A percentile compares a stretch with the other conserved stretches of the same genome.
Conservation (phyloP, 2,797 vertebrate genomes). For the Etheostoma perlongum region DNA sequence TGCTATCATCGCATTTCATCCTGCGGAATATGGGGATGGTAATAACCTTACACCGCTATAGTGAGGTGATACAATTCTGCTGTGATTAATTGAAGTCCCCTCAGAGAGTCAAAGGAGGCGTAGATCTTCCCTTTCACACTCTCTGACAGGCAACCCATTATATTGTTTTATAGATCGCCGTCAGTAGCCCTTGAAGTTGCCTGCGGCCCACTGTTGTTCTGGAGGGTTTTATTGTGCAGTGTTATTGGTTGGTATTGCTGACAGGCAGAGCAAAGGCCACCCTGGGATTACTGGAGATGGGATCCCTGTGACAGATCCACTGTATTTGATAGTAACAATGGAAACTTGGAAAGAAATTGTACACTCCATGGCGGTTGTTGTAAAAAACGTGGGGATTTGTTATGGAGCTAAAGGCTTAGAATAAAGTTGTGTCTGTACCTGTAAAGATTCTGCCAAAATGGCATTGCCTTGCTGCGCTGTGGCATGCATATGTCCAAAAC, state of each 20-base stretch:
- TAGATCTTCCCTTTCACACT: conserved; percentile 85
- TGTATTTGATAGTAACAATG: conserved; percentile 60
- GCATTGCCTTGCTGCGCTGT: conserved; percentile 9
- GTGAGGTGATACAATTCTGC: conserved; percentile 80
- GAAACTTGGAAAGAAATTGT: conserved; percentile 56
- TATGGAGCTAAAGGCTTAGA: conserved; percentile 42
- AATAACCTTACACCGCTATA: conserved; percentile 85
- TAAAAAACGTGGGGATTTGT: conserved; percentile 46
- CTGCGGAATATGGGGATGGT: conserved; percentile 76
- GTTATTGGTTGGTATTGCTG: conserved; percentile 86
- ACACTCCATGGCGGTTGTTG: conserved; percentile 45
- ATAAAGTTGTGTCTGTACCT: conserved; percentile 26
- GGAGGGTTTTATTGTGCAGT: conserved; percentile 81
- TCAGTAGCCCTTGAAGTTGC: conserved; percentile 85
- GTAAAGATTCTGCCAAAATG: conserved; percentile 15
- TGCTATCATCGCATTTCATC: conserved; percentile 85
- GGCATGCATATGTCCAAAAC: conserved; percentile 3
- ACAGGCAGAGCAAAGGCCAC: conserved; percentile 84
- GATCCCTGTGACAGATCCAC: conserved; percentile 73
- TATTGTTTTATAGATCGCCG: conserved; percentile 87
- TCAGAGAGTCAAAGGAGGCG: conserved; percentile 80
- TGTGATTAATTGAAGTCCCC: conserved; percentile 87
- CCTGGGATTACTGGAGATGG: conserved; percentile 76
- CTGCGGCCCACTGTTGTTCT: conserved; percentile 80
- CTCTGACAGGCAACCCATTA: conserved; percentile 85